Evolutionary conservation across 2,113 vertebrate species (phyloP), one percentile per base, ranked within the genome.

Genomic region (Heteronetta atricapilla): DNA sequence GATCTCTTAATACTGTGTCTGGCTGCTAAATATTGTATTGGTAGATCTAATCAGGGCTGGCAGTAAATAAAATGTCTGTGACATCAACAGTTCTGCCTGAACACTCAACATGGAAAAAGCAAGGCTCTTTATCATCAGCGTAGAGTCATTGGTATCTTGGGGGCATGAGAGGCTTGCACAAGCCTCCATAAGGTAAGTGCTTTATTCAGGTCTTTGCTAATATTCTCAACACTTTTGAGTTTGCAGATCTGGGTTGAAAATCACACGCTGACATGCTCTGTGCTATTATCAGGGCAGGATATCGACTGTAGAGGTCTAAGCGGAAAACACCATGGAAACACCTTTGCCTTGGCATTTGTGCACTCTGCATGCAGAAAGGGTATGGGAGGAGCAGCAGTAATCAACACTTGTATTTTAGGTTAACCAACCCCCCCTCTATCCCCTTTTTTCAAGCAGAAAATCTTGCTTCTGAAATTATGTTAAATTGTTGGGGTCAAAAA

Each of bases 261-360:
- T 76, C 90, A 79, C 69, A 66, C 2, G 42, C n/a, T 90, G 90
- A 68, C 42, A 15, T n/a, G 62, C 13, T 62, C 77, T 90, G 72
- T 88, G 76, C 62, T 66, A 16, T 92, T 90, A 94, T 36, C 62
- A 79, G 77, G 80, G 69, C 0, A 3, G 62, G 83, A 75, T 94
- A 95, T 83, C 78, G 73, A 95, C 86, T 96, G 64, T 42, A 73
- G 74, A 94, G 80, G 86, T 76, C 73, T 94, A 79, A 78, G 87
- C 14, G 48, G 88, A 86, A 95, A 96, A 94, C 83, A 84, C 86
- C 88, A 92, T 82, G 90, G 90, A 96, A 96, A 96, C 81, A 96
- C 90, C 83, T 96, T 94, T 90, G 88, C 83, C 58, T 95, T 89
- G 86, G 77, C 80, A 79, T 86, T 96, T 93, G 77, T 62, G 58